Percentiles rank a stretch among this genome's conserved stretches.
phyloP scores from a whole-genome alignment of 2,113 vertebrate genomes.

The Toxostoma redivivum region DNA sequence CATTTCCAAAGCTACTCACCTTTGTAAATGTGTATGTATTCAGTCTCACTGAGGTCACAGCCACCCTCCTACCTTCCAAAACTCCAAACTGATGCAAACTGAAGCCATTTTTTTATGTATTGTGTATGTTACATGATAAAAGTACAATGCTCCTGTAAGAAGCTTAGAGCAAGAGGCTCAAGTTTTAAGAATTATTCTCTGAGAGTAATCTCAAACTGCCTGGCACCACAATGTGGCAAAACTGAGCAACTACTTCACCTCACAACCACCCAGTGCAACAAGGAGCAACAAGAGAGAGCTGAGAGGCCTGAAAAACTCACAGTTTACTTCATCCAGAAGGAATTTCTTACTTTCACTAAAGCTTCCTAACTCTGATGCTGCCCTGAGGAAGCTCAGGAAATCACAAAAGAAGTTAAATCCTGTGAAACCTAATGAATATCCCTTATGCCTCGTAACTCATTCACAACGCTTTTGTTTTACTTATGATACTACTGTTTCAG shows the following conservation, averaged over 20 bases:
- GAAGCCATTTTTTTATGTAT: neutral
- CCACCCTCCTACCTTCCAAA: neutral
- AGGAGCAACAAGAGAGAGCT: neutral
- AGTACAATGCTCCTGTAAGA: neutral
- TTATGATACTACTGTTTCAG: neutral
- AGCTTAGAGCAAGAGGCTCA: neutral
- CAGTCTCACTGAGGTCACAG: neutral
- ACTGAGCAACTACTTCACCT: neutral
- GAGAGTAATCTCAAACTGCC: neutral
- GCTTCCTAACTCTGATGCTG: neutral
- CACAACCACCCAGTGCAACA: neutral
- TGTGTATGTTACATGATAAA: neutral
- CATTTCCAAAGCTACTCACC: neutral
- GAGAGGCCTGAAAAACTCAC: neutral
- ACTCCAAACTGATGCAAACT: neutral
- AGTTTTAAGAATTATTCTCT: neutral
- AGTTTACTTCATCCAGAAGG: neutral
- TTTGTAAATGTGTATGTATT: neutral
- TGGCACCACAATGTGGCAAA: neutral
- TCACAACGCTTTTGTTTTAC: neutral
- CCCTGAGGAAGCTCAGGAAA: neutral
- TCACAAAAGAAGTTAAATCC: neutral
- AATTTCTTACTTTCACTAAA: neutral
- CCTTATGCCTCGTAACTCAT: rapidly evolving
- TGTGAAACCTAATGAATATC: neutral